Evolutionary conservation across 2,888 invertebrate genomes (phyloP).

Genomic region (Spatulosminthurus flaviceps): DNA sequence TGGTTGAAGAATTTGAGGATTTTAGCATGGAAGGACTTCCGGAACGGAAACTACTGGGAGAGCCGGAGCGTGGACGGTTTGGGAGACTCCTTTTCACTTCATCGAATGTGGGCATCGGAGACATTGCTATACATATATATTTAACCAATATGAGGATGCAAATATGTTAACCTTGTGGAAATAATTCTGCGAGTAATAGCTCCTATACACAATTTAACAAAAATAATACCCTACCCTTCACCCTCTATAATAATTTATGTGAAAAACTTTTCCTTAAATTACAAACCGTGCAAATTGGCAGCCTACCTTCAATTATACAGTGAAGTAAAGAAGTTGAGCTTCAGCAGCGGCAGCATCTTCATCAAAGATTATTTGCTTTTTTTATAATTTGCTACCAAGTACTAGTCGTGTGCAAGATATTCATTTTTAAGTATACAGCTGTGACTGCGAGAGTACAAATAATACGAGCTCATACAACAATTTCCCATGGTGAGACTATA

Average conservation of each 20-base stretch:
- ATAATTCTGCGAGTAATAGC: too few species aligned
- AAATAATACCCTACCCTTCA: too few species aligned
- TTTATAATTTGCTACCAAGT: background rate
- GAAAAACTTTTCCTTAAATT: slow-evolving; percentile 6
- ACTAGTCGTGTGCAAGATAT: slow-evolving; percentile 31
- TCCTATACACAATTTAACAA: too few species aligned
- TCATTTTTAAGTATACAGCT: slow-evolving; percentile 24
- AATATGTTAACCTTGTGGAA: too few species aligned
- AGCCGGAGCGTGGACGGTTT: slow-evolving; percentile 52
- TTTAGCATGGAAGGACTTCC: slow-evolving; percentile 59
- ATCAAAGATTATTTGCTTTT: slow-evolving; percentile 22
- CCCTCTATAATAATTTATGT: background rate
- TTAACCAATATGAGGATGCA: too few species aligned
- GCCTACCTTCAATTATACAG: slow-evolving; percentile 35
- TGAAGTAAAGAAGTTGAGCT: slow-evolving; percentile 18
- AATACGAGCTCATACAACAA: background rate
- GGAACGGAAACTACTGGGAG: slow-evolving; percentile 57
- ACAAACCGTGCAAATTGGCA: background rate
- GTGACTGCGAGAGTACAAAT: slow-evolving; percentile 15
- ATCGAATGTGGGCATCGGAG: slow-evolving; percentile 60
- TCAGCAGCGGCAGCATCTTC: slow-evolving; percentile 26
- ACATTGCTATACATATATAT: slow-evolving; percentile 33
- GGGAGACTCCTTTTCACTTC: slow-evolving; percentile 56
- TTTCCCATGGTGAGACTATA: background rate
- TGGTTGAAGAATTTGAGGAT: slow-evolving; percentile 55